These are phyloP conservation scores for Notechis scutatus DNA, from an alignment of 2,113 vertebrate species.

Conservation along the genomic window DNA sequence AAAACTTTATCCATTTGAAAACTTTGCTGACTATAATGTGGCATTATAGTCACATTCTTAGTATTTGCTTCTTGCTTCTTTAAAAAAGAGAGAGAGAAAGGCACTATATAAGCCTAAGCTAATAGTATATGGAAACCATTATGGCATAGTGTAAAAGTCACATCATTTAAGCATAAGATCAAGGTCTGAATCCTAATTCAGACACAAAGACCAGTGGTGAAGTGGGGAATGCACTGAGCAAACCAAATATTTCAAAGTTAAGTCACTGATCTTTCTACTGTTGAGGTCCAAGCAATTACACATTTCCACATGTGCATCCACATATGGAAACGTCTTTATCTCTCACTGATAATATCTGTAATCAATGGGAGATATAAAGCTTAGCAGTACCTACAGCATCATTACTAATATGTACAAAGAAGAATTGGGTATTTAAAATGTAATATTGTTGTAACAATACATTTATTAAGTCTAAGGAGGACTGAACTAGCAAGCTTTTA, in stretches of 20 bases:
- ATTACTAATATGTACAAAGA: not conserved
- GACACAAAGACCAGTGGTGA: not conserved
- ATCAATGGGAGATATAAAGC: not conserved
- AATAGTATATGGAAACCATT: not conserved
- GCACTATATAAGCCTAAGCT: not conserved
- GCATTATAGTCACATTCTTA: not conserved
- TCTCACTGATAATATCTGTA: not conserved
- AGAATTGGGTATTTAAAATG: not conserved
- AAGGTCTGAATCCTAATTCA: not conserved
- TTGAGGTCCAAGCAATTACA: not conserved
- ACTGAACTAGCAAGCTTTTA: not conserved
- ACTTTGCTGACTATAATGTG: not conserved
- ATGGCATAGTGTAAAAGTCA: not conserved
- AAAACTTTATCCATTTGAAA: not conserved
- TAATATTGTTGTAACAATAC: not conserved
- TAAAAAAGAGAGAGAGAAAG: not conserved
- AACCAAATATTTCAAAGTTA: not conserved
- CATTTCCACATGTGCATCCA: not conserved
- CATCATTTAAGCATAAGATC: not conserved
- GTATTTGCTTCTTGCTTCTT: not conserved
- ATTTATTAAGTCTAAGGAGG: not conserved
- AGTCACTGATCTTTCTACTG: not conserved
- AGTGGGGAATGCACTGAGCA: not conserved
- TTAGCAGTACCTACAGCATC: not conserved
- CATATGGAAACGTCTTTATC: not conserved